Evolutionary conservation across 2,797 vertebrate species (phyloP).

Genomic region (Chloroceryle inda): DNA sequence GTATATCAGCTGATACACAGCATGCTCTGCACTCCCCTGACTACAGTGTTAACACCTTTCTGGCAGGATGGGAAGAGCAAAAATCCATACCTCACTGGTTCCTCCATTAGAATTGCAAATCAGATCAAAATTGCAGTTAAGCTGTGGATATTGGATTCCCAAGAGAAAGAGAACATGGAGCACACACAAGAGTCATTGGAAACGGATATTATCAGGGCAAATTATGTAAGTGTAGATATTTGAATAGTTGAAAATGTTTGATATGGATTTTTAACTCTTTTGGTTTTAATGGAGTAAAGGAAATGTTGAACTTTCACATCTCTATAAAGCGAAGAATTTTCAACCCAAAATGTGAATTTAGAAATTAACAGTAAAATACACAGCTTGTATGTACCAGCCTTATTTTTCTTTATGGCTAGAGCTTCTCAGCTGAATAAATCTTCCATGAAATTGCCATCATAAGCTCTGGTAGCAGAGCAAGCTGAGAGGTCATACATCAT

Average conservation of each 20-base stretch:
- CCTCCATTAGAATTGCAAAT: neutral
- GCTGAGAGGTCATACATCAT: neutral
- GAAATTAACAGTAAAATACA: neutral
- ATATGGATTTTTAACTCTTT: neutral
- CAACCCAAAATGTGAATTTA: neutral
- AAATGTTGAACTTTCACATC: neutral
- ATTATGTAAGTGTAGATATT: neutral
- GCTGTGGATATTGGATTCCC: neutral
- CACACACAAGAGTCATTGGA: neutral
- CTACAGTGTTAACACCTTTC: neutral
- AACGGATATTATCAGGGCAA: neutral
- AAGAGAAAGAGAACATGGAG: neutral
- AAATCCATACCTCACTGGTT: neutral
- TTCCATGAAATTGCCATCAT: neutral
- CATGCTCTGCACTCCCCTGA: neutral
- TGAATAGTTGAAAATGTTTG: neutral
- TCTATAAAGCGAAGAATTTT: neutral
- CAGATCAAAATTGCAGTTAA: neutral
- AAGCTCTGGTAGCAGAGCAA: neutral
- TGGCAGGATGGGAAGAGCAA: neutral
- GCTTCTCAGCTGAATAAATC: conserved; percentile 12
- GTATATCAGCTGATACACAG: neutral
- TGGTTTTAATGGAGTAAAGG: neutral
- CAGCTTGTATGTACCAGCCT: neutral
- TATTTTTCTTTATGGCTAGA: neutral